Percentiles rank a stretch among this genome's conserved stretches.
Evolutionary conservation across 2,888 invertebrate species (phyloP).

Genomic region (Ormyrus labotus): DNA sequence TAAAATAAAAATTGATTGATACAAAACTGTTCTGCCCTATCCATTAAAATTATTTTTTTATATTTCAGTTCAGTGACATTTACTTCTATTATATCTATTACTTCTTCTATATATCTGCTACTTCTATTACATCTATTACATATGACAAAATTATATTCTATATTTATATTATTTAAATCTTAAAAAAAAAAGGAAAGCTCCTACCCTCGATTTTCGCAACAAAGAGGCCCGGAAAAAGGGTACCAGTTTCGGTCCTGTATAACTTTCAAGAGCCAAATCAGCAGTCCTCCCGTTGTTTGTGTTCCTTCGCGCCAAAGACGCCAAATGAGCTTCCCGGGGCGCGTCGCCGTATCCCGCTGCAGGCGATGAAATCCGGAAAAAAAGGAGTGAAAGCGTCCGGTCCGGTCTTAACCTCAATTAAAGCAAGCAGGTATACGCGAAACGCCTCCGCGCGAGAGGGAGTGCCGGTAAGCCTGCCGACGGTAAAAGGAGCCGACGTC

Average conservation of each 20-base stretch:
- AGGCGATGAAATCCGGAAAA: neutral
- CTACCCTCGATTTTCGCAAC: too few species aligned
- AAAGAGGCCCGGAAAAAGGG: too few species aligned
- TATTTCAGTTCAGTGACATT: too few species aligned
- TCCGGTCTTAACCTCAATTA: constrained; percentile 68
- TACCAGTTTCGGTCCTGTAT: neutral
- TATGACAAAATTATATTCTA: too few species aligned
- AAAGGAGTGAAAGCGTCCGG: constrained; percentile 53
- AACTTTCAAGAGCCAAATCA: constrained; percentile 23
- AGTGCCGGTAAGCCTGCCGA: constrained; percentile 59
- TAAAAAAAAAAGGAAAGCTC: too few species aligned
- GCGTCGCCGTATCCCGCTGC: neutral
- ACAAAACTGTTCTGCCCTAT: too few species aligned
- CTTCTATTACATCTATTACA: too few species aligned
- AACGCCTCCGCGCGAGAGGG: constrained; percentile 18
- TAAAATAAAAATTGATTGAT: too few species aligned
- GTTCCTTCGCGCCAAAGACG: neutral
- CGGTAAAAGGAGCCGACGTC: constrained; percentile 68
- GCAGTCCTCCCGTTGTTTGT: constrained; percentile 6
- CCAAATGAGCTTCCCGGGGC: neutral
- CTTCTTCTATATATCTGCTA: too few species aligned
- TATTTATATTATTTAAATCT: too few species aligned
- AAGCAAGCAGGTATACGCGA: constrained; percentile 64
- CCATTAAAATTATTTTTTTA: too few species aligned
- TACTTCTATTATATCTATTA: too few species aligned